A percentile compares a stretch with the other conserved stretches of the same genome.
Conservation (phyloP, 2,113 vertebrate species). For the Cyphomyrus discorhynchus region DNA sequence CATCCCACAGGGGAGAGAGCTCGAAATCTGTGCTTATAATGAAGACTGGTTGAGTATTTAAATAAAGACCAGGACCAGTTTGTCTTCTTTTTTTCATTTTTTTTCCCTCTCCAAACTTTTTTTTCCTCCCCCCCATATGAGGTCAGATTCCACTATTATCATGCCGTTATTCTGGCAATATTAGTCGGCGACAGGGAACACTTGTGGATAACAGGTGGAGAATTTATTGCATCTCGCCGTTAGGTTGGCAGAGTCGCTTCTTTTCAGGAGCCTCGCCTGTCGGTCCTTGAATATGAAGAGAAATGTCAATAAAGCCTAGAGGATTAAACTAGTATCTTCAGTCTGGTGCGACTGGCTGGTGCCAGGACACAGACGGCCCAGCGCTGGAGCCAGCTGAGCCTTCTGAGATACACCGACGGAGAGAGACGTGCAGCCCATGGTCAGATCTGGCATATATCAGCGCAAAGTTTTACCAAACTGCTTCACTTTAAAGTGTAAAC, state of each 20-base stretch:
- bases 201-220: constrained; percentile 16
- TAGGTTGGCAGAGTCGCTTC: constrained; percentile 74
- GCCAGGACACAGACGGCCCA: constrained; percentile 5
- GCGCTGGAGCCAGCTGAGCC: background rate
- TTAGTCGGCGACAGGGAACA: background rate
- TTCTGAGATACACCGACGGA: background rate
- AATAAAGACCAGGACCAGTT: constrained; percentile 12
- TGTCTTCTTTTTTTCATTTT: background rate
- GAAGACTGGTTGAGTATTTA: background rate
- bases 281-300: constrained; percentile 76
- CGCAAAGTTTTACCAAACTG: background rate
- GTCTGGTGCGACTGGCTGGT: constrained; percentile 10
- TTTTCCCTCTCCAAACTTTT: background rate
- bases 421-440: background rate
- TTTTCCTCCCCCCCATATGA: background rate
- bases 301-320: constrained; percentile 80
- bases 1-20: background rate
- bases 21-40: background rate
- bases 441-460: background rate
- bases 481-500: background rate
- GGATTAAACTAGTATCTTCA: constrained; percentile 58
- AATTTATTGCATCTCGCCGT: constrained; percentile 59
- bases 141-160: background rate
- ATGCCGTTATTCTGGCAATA: constrained; percentile 4
- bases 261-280: constrained; percentile 82